Conservation (phyloP, 2,888 invertebrate genomes). For the Cephus pulcher region DNA sequence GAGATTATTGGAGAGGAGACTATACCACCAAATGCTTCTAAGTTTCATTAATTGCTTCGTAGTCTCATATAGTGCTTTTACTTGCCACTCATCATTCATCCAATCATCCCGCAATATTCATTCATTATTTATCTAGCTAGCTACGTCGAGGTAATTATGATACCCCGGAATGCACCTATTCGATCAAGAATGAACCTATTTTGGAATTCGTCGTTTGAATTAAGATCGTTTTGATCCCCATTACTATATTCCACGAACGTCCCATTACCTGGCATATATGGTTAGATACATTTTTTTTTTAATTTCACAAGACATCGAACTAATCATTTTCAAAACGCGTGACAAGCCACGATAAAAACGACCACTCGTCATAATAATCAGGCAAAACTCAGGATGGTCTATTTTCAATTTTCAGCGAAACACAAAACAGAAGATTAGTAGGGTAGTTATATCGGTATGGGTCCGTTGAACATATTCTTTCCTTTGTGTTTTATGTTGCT, state of each 20-base stretch:
- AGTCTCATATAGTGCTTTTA: conserved; percentile 63
- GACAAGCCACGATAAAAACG: not conserved
- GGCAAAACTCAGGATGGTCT: conserved; percentile 23
- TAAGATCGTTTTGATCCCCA: not conserved
- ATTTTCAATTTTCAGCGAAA: conserved; percentile 47
- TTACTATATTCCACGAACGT: not conserved
- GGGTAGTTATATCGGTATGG: conserved; percentile 43
- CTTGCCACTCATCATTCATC: conserved; percentile 55
- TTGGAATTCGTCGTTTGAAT: not conserved
- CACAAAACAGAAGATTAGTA: conserved; percentile 38
- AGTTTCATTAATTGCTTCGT: conserved; percentile 62
- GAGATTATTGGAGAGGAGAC: conserved; percentile 45
- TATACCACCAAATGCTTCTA: conserved; percentile 61
- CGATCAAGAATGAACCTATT: not conserved
- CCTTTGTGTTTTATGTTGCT: conserved; percentile 5
- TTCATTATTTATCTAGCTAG: conserved; percentile 59
- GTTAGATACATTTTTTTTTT: not conserved
- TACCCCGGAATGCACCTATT: conserved; percentile 25
- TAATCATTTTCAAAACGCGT: not conserved
- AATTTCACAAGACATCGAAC: not conserved
- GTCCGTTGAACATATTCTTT: conserved; percentile 4
- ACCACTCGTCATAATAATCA: not conserved
- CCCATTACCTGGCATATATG: not conserved
- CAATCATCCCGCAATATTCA: conserved; percentile 58
- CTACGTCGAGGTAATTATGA: conserved; percentile 63